phyloP scores from a whole-genome alignment of 53 echinoderm and acorn worm genomes.

The Echinarachnius parma region DNA sequence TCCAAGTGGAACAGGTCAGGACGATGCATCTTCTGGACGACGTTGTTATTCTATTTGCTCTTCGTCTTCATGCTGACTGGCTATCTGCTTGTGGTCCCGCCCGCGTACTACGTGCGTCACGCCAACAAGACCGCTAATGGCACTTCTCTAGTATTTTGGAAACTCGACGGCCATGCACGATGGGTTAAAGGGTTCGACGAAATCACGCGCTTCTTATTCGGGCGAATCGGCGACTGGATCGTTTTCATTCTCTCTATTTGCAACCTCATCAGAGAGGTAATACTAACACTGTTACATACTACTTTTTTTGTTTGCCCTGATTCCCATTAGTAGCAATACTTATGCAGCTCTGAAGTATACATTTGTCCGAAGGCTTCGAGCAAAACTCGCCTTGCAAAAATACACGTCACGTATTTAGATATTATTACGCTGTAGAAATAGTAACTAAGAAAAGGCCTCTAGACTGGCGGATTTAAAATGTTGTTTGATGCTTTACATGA shows the following conservation, averaged over 20 bases:
- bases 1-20: constrained; percentile 91
- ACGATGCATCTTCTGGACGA: constrained; percentile 76
- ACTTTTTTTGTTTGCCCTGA: no score
- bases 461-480: no score
- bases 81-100: constrained; percentile 76
- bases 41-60: constrained; percentile 57
- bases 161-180: constrained; percentile 49
- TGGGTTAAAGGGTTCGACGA: constrained; percentile 50
- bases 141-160: no score
- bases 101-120: constrained; percentile 64
- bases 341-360: no score
- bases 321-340: no score
- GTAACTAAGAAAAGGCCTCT: no score
- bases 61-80: constrained; percentile 83
- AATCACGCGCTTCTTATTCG: constrained; percentile 65
- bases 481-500: no score
- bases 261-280: constrained; percentile 85
- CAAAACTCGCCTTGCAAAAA: no score
- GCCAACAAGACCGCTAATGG: constrained; percentile 31
- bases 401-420: no score
- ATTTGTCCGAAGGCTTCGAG: no score
- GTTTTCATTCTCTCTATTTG: constrained; percentile 61
- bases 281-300: no score
- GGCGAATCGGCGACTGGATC: constrained; percentile 74
- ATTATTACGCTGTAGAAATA: no score